A percentile compares a stretch with the other conserved stretches of the same genome.
These are phyloP conservation scores for Thamnophis elegans DNA, from an alignment of 2,797 vertebrate species.

Conservation along the genomic window DNA sequence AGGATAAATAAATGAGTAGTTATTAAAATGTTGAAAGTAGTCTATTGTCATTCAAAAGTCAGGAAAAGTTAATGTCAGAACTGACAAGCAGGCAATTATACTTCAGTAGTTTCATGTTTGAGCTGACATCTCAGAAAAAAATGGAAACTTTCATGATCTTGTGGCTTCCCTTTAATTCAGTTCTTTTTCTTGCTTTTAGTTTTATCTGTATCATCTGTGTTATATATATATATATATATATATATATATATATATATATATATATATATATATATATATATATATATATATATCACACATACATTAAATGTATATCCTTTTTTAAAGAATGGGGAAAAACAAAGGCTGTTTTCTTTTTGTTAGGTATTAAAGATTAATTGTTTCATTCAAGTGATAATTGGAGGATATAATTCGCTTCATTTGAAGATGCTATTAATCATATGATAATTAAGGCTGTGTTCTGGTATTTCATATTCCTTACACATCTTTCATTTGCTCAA, in stretches of 20 bases:
- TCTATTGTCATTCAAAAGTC: constrained; percentile 64
- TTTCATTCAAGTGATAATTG: constrained; percentile 32
- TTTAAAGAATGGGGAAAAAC: neutral
- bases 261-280: no score
- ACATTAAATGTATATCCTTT: neutral
- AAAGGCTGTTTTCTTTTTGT: constrained; percentile 30
- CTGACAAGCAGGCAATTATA: constrained; percentile 64
- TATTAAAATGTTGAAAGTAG: constrained; percentile 66
- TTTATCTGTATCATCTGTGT: constrained; percentile 23
- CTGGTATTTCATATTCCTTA: neutral
- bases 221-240: no score
- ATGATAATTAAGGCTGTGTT: constrained; percentile 23
- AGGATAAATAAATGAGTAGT: constrained; percentile 66
- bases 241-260: no score
- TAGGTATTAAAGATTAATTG: constrained; percentile 33
- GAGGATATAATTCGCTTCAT: constrained; percentile 30
- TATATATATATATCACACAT: neutral
- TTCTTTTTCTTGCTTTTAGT: constrained; percentile 27
- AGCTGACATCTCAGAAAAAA: constrained; percentile 59
- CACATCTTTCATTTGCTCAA: constrained; percentile 17
- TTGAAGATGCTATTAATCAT: constrained; percentile 39
- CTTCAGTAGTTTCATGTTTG: constrained; percentile 50
- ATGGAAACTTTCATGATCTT: constrained; percentile 40
- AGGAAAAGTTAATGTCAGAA: constrained; percentile 59
- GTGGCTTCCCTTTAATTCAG: constrained; percentile 9